These are phyloP conservation scores for Knipowitschia caucasica DNA, from an alignment of 2,797 vertebrate genomes.

Conservation along the genomic window DNA sequence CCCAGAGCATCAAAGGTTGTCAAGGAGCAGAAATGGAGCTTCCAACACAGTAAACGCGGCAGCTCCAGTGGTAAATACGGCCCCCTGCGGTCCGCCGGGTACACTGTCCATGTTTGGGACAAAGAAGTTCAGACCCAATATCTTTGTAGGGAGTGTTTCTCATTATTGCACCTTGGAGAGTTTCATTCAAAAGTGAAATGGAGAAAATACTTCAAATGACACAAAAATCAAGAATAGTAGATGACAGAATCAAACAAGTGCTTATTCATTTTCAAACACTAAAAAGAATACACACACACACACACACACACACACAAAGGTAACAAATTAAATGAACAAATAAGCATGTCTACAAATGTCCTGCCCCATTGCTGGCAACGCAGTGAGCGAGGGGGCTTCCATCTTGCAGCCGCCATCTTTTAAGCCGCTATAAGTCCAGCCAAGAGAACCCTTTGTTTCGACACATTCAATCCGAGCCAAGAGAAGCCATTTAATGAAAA, in stretches of 20 bases:
- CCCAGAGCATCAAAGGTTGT: conserved; percentile 80
- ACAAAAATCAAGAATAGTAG: not conserved
- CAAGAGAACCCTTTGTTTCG: too few species aligned
- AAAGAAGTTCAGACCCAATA: conserved; percentile 4
- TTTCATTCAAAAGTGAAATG: not conserved
- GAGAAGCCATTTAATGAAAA: too few species aligned
- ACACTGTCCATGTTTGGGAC: conserved; percentile 49
- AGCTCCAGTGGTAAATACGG: conserved; percentile 60
- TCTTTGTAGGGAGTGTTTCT: not conserved
- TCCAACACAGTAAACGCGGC: conserved; percentile 65
- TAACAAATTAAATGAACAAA: too few species aligned
- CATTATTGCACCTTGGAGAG: not conserved
- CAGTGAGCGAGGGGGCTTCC: too few species aligned
- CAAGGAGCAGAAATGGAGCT: conserved; percentile 72
- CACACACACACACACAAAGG: too few species aligned
- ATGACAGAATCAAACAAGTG: not conserved
- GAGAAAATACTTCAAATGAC: not conserved
- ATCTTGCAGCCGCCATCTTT: too few species aligned
- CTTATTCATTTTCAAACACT: not conserved
- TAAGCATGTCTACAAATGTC: too few species aligned
- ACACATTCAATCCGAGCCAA: too few species aligned
- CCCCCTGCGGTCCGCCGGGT: conserved; percentile 51
- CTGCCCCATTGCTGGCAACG: too few species aligned
- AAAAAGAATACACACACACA: too few species aligned
- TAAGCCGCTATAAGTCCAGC: too few species aligned